Evolutionary conservation across 2,797 vertebrate species (phyloP), one percentile per base, ranked within the genome.

Genomic region (Pseudomugil gertrudae): DNA sequence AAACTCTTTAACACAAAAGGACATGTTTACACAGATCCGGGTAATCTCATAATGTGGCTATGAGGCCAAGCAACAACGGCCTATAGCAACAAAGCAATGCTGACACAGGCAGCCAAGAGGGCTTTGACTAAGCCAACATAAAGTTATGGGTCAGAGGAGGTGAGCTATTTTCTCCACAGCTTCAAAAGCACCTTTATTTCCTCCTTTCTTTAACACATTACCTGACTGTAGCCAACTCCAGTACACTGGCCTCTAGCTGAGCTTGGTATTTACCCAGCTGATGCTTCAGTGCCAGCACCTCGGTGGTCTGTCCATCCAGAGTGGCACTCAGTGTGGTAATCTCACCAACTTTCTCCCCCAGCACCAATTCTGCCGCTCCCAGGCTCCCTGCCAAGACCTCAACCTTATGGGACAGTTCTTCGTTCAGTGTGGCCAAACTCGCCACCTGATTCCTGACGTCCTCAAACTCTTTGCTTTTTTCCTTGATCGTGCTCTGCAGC

Each of bases 81-180:
- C 52, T 26, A 21, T 43, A 67, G 40, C 50, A 66, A 75, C 76
- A 76, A 62, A 73, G 69, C 58, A 14, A n/a, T 21, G 23, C 73
- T 73, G 76, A 81, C 74, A 58, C 57, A 60, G 56, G 74, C 76
- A 72, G 82, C 79, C 69, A 87, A 75, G 15, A 10, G 63, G 63
- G 83, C 83, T 89, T 87, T 80, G 52, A 69, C 80, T 74, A 85
- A 84, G 78, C 72, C 80, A 87, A 90, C 87, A 90, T 68, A 52
- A 58, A 71, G 30, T 84, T 74, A 85, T 81, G 86, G 85, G 59
- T 90, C 76, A 90, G 66, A 84, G 82, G 87, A 90, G 71, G 63
- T 3, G 52, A 90, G 85, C 29, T 81, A 84, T 90, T 88, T 83
- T 53, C 64, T 67, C 70, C 38, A 24, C 54, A 63, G 57, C 60